Conservation (phyloP, 2,888 invertebrate genomes). For the Coelinius sp. region DNA sequence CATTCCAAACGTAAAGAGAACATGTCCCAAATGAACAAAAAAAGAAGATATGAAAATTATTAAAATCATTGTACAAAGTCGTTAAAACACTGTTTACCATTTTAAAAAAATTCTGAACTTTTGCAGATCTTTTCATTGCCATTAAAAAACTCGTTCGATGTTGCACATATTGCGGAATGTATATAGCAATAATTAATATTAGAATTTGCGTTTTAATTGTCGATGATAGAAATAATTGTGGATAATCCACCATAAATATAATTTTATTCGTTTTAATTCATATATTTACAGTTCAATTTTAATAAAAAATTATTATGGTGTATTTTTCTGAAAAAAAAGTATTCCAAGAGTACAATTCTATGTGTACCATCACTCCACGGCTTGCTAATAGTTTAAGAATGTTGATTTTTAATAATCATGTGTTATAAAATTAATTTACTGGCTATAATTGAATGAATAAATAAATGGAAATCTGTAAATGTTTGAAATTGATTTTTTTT, state of each 20-base stretch:
- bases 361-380: background rate
- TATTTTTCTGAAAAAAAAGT: constrained; percentile 6
- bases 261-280: background rate
- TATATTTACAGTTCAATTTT: background rate
- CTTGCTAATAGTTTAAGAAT: background rate
- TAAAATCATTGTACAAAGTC: constrained; percentile 42
- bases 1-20: constrained; percentile 21
- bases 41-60: constrained; percentile 10
- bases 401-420: constrained; percentile 2
- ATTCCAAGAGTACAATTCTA: background rate
- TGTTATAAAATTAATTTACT: constrained; percentile 2
- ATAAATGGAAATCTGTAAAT: background rate
- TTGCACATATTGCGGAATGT: constrained; percentile 14
- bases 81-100: background rate
- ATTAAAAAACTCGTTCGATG: background rate
- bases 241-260: background rate
- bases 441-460: background rate
- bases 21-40: background rate
- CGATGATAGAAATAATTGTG: constrained; percentile 2
- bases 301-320: background rate
- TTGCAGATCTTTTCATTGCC: constrained; percentile 27
- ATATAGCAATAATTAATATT: constrained; percentile 32
- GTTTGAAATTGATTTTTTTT: background rate
- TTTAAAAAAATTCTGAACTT: constrained; percentile 11
- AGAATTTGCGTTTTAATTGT: constrained; percentile 20